A percentile compares a stretch with the other conserved stretches of the same genome.
Evolutionary conservation across 2,888 invertebrate species (phyloP).

Genomic region (Silvanus unidentatus): DNA sequence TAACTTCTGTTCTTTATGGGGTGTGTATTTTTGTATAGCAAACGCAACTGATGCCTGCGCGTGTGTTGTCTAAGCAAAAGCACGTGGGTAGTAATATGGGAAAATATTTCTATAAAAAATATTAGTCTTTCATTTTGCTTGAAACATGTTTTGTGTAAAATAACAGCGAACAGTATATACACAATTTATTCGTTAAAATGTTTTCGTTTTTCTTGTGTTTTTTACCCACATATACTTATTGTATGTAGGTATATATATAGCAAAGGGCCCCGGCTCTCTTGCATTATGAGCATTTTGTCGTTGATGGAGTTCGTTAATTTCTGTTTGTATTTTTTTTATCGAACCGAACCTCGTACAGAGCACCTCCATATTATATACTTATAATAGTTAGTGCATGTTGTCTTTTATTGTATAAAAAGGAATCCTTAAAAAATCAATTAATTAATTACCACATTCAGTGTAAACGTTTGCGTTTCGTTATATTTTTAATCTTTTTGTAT

Average conservation of each 20-base stretch:
- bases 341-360: background rate
- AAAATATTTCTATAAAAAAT: conserved; percentile 43
- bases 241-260: too few relatives aligned
- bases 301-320: conserved; percentile 12
- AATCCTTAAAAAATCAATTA: conserved; percentile 8
- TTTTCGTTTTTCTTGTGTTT: conserved; percentile 25
- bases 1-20: conserved; percentile 10
- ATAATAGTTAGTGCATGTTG: too few relatives aligned
- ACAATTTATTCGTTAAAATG: conserved; percentile 28
- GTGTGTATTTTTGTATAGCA: conserved; percentile 23
- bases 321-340: conserved; percentile 12
- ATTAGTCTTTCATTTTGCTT: conserved; percentile 47
- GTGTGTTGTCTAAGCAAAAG: conserved; percentile 35
- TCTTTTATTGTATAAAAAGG: background rate
- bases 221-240: conserved; percentile 1
- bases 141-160: conserved; percentile 46
- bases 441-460: conserved; percentile 10
- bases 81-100: conserved; percentile 37
- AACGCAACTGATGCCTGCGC: conserved; percentile 22
- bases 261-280: too few relatives aligned
- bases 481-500: conserved; percentile 15
- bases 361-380: too few relatives aligned
- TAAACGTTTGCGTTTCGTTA: conserved; percentile 11
- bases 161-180: conserved; percentile 32
- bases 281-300: conserved; percentile 5